Evolutionary conservation across 2,113 vertebrate species (phyloP), one percentile per base, ranked within the genome.

Genomic region (Epinephelus cyanopodus): DNA sequence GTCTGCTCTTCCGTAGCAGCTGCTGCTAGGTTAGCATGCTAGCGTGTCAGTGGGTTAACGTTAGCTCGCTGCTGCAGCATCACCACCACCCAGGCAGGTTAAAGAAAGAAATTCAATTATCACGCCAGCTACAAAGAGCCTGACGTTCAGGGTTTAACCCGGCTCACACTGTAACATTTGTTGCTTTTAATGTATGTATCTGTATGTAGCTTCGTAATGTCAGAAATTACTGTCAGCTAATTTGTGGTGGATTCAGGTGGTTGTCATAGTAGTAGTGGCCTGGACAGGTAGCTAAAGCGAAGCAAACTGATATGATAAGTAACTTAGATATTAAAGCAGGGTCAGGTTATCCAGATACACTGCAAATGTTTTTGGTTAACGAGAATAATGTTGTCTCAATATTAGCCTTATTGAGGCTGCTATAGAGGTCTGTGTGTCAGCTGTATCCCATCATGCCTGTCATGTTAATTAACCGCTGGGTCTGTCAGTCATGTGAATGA

Each of bases 1-100:
- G 19, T 23, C 58, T 11, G 9, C 71, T 74, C 86, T 92, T 92
- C 93, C 93, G 88, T 93, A 94, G 92, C 87, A 57, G 61, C 70
- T 2, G 64, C 29, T 58, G 85, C 84, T 90, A 88, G 53, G 0
- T 74, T 89, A 89, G 88, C 88, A 73, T 85, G 88, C 90, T 91
- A 89, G 50, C 71, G 29, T 42, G n/a, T 77, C 42, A 27, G n/a
- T 58, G 21, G 70, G 45, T 77, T 87, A 61, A 81, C 71, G 45
- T 77, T 87, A 61, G 84, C 71, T 69, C 17, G 15, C 53, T 52
- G 67, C 37, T 62, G 66, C 47, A 18, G 17, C 67, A 78, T 14
- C 67, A 78, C 45, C 67, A 61, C 14, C 75, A 47, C 48, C 8
- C 29, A 33, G 21, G 0, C 68, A 17, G 64, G 37, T 79, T 33